Evolutionary conservation across 1,140 invertebrate species (phyloP).

Genomic region (Elymnias hypermnestra): DNA sequence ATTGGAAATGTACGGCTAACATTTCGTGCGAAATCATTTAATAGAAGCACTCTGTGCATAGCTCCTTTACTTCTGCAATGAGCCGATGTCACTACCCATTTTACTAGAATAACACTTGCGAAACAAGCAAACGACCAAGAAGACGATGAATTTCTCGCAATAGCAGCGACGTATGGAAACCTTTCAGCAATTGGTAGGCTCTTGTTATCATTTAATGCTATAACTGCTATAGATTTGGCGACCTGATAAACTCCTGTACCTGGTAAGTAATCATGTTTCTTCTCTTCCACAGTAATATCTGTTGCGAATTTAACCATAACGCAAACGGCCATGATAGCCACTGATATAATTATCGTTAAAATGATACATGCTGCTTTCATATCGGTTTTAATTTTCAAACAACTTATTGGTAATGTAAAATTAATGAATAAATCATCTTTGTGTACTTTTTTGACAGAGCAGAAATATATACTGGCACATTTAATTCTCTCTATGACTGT

Average conservation of each 20-base stretch:
- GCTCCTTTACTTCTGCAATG: slow-evolving; percentile 44
- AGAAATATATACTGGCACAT: no score
- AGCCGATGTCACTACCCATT: slow-evolving; percentile 55
- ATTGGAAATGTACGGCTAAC: slow-evolving; percentile 43
- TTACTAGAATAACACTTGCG: slow-evolving; percentile 43
- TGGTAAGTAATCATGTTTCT: slow-evolving; percentile 31
- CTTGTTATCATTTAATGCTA: slow-evolving; percentile 33
- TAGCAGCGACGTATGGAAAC: slow-evolving; percentile 40
- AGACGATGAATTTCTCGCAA: slow-evolving; percentile 36
- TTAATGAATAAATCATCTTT: no score
- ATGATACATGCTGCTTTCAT: slow-evolving; percentile 58
- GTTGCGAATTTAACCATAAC: slow-evolving; percentile 66
- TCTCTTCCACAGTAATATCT: slow-evolving; percentile 54
- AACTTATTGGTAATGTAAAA: no score
- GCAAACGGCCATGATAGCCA: slow-evolving; percentile 55
- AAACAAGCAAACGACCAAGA: slow-evolving; percentile 52
- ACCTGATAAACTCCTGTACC: slow-evolving; percentile 31
- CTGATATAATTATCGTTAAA: slow-evolving; percentile 39
- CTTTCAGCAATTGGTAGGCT: slow-evolving; percentile 28
- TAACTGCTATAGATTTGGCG: slow-evolving; percentile 35
- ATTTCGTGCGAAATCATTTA: slow-evolving; percentile 44
- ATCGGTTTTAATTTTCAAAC: no score
- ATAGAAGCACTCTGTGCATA: slow-evolving; percentile 39
- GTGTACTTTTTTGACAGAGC: neutral
- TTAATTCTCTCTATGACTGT: no score